Base-by-base conservation (phyloP, 1,140 invertebrate genomes). In the Stenopsyche tienmushanensis region DNA sequence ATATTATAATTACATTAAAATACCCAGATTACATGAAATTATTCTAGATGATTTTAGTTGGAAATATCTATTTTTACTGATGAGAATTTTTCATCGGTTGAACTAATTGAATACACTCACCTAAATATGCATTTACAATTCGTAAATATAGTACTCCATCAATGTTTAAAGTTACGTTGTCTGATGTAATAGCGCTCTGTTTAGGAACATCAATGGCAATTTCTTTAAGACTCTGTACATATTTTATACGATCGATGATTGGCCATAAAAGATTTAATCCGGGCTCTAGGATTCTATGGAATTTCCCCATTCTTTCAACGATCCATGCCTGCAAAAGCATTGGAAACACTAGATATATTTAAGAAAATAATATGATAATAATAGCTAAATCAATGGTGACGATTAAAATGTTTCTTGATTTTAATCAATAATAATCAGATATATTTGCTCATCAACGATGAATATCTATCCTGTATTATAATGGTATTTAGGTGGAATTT, bases 221-320 rank as follows among this genome's bases (percentile, higher is more conserved):
- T 93, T 99, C 98, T 79, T 99, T 99, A 5, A 99, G 80, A 82
- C 92, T 96, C 79, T 99, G 98, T 17, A 99, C 96, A 84, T 99
- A 99, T 82, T 92, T 97, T 7, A 99, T 90, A 78, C 83, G 86
- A 80, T 99, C 97, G 50, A 98, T 78, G 67, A 99, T 78, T 3
- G 98, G 98, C 66, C 97, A 83, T 9, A 99, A 78, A 62, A 99
- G 73, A 77, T 99, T 99, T 2, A 99, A 80, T 5, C 98, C 98
- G 39, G 97, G 97, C 49, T 97, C 89, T 25, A 99, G 78, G 65
- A 97, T 93, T 79, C 90, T 85, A 75, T 94, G 84, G 81, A 96
- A 99, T 81, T 93, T 96, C 53, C 98, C 98, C 96, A 99, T 99
- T 75, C 97, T 82, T 81, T 99, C 97, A 0, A 99, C 91, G 67